Evolutionary conservation across 1,140 invertebrate genomes (phyloP), one percentile per base, ranked within the genome.

Genomic region (Drosophila baimaii): DNA sequence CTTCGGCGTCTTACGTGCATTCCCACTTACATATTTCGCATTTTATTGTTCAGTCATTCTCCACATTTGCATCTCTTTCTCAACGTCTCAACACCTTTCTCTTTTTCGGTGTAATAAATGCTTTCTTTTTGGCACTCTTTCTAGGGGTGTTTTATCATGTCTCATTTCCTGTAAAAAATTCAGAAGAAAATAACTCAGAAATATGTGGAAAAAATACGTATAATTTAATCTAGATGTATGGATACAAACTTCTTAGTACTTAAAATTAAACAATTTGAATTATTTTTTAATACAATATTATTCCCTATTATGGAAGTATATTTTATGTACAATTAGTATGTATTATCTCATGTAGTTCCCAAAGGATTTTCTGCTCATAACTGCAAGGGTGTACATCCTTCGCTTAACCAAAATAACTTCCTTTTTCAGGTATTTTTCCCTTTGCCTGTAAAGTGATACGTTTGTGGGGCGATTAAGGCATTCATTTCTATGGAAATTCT

Each of bases 401-500:
- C 17, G 29, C 3, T 29, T 15, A 21, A 1, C 29, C 19, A 2
- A 15, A 54, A 1, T 19, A 1, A 15, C 27, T 21, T n/a, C 0
- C 29, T n/a, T 19, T 43, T 13, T 35, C 0, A n/a, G 5, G 5
- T 5, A 15, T 21, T 13, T 39, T 51, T 39, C 2, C 15, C 9
- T 63, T 12, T 1, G 2, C 23, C 17, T 27, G 65, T 70, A 57
- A 71, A 71, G 23, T 47, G 43, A 57, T 49, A 70, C 12, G 13
- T 58, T 58, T 71, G 66, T 33, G 33, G 15, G 39, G 33, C 33
- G 19, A 19, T 37, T 56, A 25, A 47, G 46, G 49, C 19, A 25
- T 19, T n/a, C 27, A 49, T 71, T 70, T 31, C 27, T 21, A 70
- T 71, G 43, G n/a, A 71, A 71, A 71, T 71, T 35, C 41, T 13